These are phyloP conservation scores for Poeciliopsis infans DNA, from an alignment of 2,797 vertebrate genomes.

Conservation along the genomic window DNA sequence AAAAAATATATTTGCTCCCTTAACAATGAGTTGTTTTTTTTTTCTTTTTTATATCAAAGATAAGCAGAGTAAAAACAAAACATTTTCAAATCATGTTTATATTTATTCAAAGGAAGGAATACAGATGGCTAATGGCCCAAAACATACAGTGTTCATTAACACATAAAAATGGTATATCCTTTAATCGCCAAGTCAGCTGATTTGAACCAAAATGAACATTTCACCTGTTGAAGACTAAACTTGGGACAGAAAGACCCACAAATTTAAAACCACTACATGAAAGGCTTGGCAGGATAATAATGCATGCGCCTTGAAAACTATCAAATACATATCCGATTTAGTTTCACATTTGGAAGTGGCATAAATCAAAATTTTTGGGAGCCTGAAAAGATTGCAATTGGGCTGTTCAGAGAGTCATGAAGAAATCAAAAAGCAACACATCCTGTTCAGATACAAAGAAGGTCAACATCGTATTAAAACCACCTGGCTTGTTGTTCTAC, in stretches of 20 bases:
- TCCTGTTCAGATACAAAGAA: background rate
- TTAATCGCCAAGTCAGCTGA: background rate
- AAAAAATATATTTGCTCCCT: background rate
- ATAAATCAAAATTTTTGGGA: too few species aligned
- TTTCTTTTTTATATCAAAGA: background rate
- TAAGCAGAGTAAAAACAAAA: background rate
- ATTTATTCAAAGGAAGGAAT: background rate
- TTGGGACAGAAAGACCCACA: conserved; percentile 4
- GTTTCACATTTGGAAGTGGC: too few species aligned
- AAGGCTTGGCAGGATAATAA: background rate
- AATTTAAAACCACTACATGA: background rate
- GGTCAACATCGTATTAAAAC: background rate
- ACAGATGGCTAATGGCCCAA: background rate
- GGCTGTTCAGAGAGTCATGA: too few species aligned
- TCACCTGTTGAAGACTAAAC: background rate
- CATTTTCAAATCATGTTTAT: background rate
- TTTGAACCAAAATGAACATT: background rate
- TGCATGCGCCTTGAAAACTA: too few species aligned
- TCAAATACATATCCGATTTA: too few species aligned
- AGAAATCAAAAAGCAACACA: background rate
- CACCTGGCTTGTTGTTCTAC: background rate
- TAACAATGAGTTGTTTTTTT: background rate
- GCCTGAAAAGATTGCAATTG: too few species aligned
- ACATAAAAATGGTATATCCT: background rate
- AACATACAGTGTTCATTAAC: background rate